These are phyloP conservation scores for Mus minutoides DNA, from an alignment of 2,797 vertebrate genomes.

Conservation along the genomic window DNA sequence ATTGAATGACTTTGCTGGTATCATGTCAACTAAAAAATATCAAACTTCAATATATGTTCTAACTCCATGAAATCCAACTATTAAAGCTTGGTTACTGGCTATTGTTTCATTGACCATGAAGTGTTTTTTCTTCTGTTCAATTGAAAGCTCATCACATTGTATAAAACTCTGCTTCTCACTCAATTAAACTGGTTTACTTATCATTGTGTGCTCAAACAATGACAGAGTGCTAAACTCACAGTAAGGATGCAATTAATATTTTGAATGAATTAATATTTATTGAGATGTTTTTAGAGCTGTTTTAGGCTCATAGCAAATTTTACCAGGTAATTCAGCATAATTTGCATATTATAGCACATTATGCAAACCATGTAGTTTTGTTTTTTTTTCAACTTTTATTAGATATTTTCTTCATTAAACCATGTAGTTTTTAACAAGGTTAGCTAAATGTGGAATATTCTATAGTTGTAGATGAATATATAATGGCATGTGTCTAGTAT, in stretches of 20 bases:
- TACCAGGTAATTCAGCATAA: not conserved
- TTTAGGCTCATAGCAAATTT: not conserved
- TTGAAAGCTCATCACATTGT: not conserved
- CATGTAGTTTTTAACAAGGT: not conserved
- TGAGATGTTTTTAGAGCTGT: not conserved
- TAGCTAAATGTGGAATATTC: not conserved
- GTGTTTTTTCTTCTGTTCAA: constrained; percentile 23
- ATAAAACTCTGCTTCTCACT: not conserved
- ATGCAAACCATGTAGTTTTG: not conserved
- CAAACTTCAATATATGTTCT: not conserved
- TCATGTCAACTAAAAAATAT: constrained; percentile 13
- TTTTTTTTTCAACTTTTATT: too few species aligned
- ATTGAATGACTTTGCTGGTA: constrained; percentile 2
- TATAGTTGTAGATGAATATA: not conserved
- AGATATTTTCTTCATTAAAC: too few species aligned
- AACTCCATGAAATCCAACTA: not conserved
- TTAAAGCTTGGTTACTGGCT: constrained; percentile 14
- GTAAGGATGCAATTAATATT: not conserved
- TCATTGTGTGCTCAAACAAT: not conserved
- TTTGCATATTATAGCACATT: not conserved
- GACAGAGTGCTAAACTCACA: constrained; percentile 14
- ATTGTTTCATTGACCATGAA: not conserved
- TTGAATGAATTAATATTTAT: constrained; percentile 22
- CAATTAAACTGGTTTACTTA: constrained; percentile 31
- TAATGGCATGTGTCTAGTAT: not conserved